Conservation (phyloP, 2,113 vertebrate species). For the Pungitius pungitius region DNA sequence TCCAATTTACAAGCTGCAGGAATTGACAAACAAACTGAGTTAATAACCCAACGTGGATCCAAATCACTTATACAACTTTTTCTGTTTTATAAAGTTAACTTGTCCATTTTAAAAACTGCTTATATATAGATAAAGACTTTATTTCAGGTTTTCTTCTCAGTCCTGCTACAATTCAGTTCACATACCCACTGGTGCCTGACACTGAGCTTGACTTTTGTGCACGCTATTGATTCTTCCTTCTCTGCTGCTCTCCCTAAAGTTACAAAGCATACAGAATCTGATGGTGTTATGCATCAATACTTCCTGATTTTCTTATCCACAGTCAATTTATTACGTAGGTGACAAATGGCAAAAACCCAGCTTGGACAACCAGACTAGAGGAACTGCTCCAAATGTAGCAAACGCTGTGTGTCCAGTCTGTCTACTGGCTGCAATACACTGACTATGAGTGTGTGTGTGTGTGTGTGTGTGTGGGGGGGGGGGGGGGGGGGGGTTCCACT, state of each 20-base stretch:
- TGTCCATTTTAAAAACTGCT: not conserved
- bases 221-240: slow-evolving; percentile 10
- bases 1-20: not conserved
- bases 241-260: slow-evolving; percentile 7
- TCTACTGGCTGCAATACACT: not conserved
- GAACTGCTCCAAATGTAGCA: not conserved
- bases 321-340: not conserved
- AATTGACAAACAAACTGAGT: not conserved
- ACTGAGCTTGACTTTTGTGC: not conserved
- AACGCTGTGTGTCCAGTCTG: not conserved
- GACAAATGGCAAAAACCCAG: not conserved
- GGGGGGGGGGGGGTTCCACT: slow-evolving; percentile 3
- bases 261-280: slow-evolving; percentile 11
- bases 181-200: slow-evolving; percentile 1
- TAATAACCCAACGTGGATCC: slow-evolving; percentile 2
- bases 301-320: not conserved
- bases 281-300: not conserved
- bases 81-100: slow-evolving; percentile 1
- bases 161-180: slow-evolving; percentile 5
- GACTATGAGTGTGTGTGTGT: slow-evolving; percentile 10
- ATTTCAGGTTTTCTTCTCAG: slow-evolving; percentile 6
- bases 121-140: not conserved
- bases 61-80: slow-evolving; percentile 7
- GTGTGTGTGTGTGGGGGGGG: slow-evolving; percentile 11
- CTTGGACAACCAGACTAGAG: not conserved